Conservation (phyloP, 2,113 vertebrate genomes). For the Nicator chloris region DNA sequence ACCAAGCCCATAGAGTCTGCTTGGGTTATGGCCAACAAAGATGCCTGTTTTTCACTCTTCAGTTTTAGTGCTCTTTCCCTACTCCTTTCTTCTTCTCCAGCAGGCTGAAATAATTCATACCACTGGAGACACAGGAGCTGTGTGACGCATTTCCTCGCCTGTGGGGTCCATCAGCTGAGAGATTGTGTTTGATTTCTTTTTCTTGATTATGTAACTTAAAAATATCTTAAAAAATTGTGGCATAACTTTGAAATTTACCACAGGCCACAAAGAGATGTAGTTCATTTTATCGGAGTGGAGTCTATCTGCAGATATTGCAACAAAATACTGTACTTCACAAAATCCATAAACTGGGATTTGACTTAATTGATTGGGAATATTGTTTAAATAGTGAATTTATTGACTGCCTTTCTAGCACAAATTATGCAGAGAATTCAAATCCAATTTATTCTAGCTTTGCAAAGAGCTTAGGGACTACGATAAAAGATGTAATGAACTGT, state of each 20-base stretch:
- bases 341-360: neutral
- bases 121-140: neutral
- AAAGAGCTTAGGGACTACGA: neutral
- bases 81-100: slow-evolving; percentile 9
- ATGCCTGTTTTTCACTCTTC: neutral
- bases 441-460: neutral
- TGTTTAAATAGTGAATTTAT: neutral
- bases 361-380: neutral
- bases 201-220: neutral
- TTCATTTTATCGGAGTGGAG: neutral
- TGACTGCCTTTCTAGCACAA: neutral
- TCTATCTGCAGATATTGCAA: neutral
- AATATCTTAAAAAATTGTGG: neutral
- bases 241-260: neutral
- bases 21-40: neutral
- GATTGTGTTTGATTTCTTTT: neutral
- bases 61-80: neutral
- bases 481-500: neutral
- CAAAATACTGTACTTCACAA: neutral
- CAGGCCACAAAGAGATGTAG: neutral
- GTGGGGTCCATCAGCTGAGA: slow-evolving; percentile 3
- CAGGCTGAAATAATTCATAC: slow-evolving; percentile 14
- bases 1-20: neutral
- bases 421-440: neutral
- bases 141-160: slow-evolving; percentile 1